A percentile compares a stretch with the other conserved stretches of the same genome.
Evolutionary conservation across 2,113 vertebrate genomes (phyloP).

Genomic region (Ictalurus furcatus): DNA sequence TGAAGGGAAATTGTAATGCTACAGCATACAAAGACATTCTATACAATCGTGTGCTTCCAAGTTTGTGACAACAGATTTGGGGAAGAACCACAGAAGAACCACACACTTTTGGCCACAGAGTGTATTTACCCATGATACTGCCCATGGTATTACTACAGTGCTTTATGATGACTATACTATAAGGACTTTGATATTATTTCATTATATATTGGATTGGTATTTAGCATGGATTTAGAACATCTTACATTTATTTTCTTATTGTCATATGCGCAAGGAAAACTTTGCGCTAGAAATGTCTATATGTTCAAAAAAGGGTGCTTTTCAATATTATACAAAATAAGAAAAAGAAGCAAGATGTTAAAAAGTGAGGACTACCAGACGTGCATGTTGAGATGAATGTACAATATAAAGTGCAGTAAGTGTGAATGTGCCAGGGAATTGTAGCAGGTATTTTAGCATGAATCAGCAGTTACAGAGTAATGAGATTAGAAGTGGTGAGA

Average conservation of each 20-base stretch:
- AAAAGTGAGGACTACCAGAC: not conserved
- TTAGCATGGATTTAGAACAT: not conserved
- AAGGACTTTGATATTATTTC: not conserved
- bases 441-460: slow-evolving; percentile 6
- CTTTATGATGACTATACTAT: not conserved
- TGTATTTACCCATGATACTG: not conserved
- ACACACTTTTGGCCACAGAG: not conserved
- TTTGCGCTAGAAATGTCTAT: not conserved
- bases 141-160: not conserved
- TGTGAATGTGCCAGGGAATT: not conserved
- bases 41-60: not conserved
- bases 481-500: not conserved
- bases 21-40: not conserved
- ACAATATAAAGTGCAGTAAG: not conserved
- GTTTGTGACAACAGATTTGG: not conserved
- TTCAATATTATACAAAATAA: not conserved
- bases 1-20: not conserved
- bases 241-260: not conserved
- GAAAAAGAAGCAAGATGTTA: not conserved
- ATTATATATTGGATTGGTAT: not conserved
- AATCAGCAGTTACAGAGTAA: not conserved
- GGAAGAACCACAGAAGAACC: not conserved
- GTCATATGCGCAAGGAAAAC: not conserved
- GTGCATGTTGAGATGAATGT: not conserved
- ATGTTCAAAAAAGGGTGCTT: not conserved